Conservation (phyloP, 2,113 vertebrate genomes). For the Lagenorhynchus albirostris region DNA sequence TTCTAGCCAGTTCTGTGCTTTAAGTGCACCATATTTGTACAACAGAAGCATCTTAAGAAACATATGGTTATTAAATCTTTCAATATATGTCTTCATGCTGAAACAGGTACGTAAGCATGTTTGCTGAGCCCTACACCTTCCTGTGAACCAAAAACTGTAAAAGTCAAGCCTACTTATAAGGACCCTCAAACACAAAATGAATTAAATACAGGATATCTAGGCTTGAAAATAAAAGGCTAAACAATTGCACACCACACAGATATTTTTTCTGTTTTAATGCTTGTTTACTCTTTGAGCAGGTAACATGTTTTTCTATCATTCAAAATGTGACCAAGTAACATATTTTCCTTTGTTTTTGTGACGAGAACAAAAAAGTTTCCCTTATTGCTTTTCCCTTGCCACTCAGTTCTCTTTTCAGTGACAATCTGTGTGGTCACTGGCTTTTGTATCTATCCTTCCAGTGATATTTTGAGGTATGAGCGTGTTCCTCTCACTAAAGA, state of each 20-base stretch:
- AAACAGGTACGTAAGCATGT: background rate
- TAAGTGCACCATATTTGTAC: background rate
- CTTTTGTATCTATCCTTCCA: background rate
- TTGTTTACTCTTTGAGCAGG: background rate
- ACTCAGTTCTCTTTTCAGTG: background rate
- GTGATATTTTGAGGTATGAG: background rate
- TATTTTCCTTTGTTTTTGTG: background rate
- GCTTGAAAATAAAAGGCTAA: background rate
- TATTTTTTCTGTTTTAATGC: background rate
- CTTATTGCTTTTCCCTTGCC: background rate
- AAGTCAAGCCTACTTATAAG: background rate
- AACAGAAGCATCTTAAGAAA: slow-evolving; percentile 17
- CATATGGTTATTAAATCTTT: slow-evolving; percentile 5
- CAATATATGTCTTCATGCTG: background rate
- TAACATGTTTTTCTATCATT: background rate
- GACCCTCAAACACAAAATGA: background rate
- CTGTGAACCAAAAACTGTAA: background rate
- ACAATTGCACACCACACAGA: background rate
- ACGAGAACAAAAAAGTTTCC: background rate
- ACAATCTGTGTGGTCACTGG: background rate
- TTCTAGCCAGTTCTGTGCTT: background rate
- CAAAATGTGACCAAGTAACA: background rate
- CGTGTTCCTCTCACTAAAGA: background rate
- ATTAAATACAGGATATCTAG: background rate
- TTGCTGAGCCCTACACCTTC: background rate